Evolutionary conservation across 35 echinoderm and acorn worm species (phyloP), one percentile per base, ranked within the genome.

Genomic region (Diadema setosum): DNA sequence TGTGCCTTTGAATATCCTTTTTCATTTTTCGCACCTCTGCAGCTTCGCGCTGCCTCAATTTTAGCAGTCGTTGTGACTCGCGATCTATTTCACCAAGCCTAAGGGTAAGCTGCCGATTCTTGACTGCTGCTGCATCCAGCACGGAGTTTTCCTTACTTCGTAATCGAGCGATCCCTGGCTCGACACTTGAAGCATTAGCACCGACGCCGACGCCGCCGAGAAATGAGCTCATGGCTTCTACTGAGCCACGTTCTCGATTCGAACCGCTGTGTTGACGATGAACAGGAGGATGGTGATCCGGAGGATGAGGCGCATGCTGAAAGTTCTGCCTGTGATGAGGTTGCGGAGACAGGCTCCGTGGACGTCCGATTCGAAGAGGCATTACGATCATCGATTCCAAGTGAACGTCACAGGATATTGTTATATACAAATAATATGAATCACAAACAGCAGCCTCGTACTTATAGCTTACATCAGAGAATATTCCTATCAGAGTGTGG

Each of bases 1-100:
- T 65, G 42, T 87, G 85, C 43, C 75, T 87, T 15, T 70, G 64
- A 70, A 87, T 87, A 39, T 87, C 85, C 34, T 46, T 69, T 39
- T 48, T 73, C 39, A 87, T 49, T 45, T 52, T 39, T 27, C 85
- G 23, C 64, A 87, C 26, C 39, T 42, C 63, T 11, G 64, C 31
- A 15, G 37, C 65, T 36, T 87, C 85, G 32, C 32, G 70, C 17
- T 87, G 61, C 50, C 85, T 21, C 85, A 26, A 29, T 34, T 87
- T 87, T 65, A 87, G 64, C 20, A 73, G 85, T 46, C 61, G 44
- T 39, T 74, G 64, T 7, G 85, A 87, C 40, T 87, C 85, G 23
- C 85, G 65, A 49, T 87, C 85, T 27, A 87, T 48, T 12, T 70
- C 61, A 20, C 58, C 85, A 40, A 87, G 63, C 25, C 57, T 70